Evolutionary conservation across 1,140 invertebrate genomes (phyloP), one percentile per base, ranked within the genome.

Genomic region (Magallana gigas): DNA sequence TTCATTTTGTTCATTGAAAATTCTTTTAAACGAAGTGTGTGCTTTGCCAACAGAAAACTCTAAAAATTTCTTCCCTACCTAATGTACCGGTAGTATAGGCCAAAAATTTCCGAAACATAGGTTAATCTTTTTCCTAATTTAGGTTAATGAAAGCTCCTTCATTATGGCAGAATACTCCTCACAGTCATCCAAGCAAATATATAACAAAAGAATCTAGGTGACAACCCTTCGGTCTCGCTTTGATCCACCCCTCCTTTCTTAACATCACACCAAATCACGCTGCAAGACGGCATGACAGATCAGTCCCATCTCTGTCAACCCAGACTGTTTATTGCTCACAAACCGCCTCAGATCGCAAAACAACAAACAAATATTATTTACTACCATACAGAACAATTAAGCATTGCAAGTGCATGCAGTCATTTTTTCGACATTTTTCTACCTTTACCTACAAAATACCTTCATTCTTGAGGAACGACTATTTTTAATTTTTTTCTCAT

Each of bases 351-450:
- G 23, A 76, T 76, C 68, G 12, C 36, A 18, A 76, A 76, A 76
- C 68, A 76, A 76, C 68, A 76, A 76, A 76, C 68, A 76, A 48
- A 76, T 76, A 76, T 76, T 76, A 76, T 76, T 76, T 76, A 76
- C 68, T 29, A 29, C 68, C 68, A 76, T 9, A 29, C 14, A 29
- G 23, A 23, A 76, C 68, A 76, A 76, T 76, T 76, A 76, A 76
- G 8, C 68, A 29, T 9, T 76, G 23, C 68, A 76, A 48, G 36
- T 48, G 36, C 36, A 48, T 48, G 36, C 36, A 48, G 36, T 48
- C 36, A 48, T 48, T 48, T 48, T 48, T 48, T 48, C 5, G 3
- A 4, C 36, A 2, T 4, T 48, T 48, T 48, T 48, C 5, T 48
- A 48, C 36, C 36, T 48, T 48, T 23, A 76, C 68, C 23, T 23